Evolutionary conservation across 2,888 invertebrate genomes (phyloP).

Genomic region (Cephalotes varians): DNA sequence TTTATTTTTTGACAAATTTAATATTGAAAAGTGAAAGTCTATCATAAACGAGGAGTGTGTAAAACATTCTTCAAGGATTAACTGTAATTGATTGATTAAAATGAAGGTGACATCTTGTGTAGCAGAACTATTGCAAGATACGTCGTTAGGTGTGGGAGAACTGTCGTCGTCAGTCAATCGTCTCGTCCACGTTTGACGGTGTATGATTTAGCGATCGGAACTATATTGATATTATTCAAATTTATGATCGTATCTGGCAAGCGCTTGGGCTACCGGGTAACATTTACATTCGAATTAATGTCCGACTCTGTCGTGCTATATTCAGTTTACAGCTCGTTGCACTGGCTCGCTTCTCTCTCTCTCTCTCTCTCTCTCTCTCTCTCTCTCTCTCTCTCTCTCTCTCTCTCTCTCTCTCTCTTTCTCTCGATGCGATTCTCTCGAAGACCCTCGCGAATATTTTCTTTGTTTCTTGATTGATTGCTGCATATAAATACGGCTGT

Average conservation of each 20-base stretch:
- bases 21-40: not conserved
- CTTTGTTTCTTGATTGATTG: conserved; percentile 56
- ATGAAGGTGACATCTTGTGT: not conserved
- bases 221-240: conserved; percentile 74
- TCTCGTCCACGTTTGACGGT: conserved; percentile 59
- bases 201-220: conserved; percentile 62
- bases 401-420: not conserved
- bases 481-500: conserved; percentile 32
- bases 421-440: conserved; percentile 13
- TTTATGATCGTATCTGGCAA: conserved; percentile 67
- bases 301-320: conserved; percentile 33
- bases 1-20: not conserved
- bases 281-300: conserved; percentile 74
- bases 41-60: not conserved
- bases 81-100: conserved; percentile 57
- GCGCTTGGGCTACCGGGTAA: conserved; percentile 40
- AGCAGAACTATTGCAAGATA: conserved; percentile 52
- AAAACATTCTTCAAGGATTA: not conserved
- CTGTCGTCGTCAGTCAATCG: conserved; percentile 70
- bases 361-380: not conserved
- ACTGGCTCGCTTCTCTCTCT: not conserved
- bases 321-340: conserved; percentile 53
- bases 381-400: not conserved
- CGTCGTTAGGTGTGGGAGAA: conserved; percentile 40
- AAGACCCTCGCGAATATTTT: conserved; percentile 1